These are phyloP conservation scores for Drepana arcuata DNA, from an alignment of 1,140 invertebrate species.

Conservation along the genomic window DNA sequence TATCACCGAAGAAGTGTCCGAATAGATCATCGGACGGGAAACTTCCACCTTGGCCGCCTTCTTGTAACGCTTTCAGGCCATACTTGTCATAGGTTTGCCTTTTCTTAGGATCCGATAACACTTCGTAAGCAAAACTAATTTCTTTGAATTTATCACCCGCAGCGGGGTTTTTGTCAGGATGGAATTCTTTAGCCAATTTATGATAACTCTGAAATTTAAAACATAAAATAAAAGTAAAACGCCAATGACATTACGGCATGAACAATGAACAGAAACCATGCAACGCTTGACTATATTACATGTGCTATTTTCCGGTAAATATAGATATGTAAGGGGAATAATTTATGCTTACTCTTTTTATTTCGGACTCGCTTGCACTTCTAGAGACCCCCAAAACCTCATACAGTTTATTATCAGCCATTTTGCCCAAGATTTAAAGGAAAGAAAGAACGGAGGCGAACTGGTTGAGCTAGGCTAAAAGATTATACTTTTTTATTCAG, in stretches of 20 bases:
- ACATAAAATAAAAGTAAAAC: conserved; percentile 8
- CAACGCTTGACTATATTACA: conserved; percentile 14
- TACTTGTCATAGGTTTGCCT: conserved; percentile 81
- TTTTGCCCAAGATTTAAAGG: conserved; percentile 41
- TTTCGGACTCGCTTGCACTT: conserved; percentile 84
- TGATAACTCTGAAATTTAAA: conserved; percentile 81
- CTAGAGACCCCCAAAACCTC: conserved; percentile 85
- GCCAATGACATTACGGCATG: conserved; percentile 6
- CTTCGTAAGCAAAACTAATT: conserved; percentile 91
- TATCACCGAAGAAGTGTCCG: conserved; percentile 77
- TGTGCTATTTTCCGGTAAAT: conserved; percentile 2
- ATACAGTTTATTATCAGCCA: conserved; percentile 87
- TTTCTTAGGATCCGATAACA: conserved; percentile 82
- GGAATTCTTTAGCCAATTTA: conserved; percentile 89
- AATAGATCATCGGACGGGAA: conserved; percentile 73
- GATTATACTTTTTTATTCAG: too few species aligned
- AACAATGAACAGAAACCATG: conserved; percentile 12
- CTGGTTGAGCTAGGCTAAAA: not conserved
- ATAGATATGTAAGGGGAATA: not conserved
- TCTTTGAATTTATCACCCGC: conserved; percentile 91
- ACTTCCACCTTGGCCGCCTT: conserved; percentile 76
- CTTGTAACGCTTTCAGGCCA: conserved; percentile 86
- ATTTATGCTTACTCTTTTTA: conserved; percentile 84
- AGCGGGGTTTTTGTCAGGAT: conserved; percentile 90
- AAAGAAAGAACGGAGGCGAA: conserved; percentile 25